Evolutionary conservation across 2,797 vertebrate species (phyloP).

Genomic region (Lithobates sylvaticus): DNA sequence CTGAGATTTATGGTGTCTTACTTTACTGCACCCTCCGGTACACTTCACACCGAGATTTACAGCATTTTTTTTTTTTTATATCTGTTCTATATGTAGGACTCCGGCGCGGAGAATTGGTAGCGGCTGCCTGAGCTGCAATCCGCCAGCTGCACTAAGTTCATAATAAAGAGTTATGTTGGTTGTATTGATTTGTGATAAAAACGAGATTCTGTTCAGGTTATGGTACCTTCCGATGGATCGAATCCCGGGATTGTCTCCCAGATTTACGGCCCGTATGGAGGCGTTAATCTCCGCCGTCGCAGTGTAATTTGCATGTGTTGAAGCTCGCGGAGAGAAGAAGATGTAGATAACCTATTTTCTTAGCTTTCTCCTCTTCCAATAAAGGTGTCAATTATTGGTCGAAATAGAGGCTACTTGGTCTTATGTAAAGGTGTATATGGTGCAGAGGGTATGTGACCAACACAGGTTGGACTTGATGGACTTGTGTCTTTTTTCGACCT

Average conservation of each 20-base stretch:
- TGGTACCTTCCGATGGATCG: neutral
- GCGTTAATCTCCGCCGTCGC: neutral
- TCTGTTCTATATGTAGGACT: slow-evolving; percentile 16
- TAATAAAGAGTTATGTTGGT: slow-evolving; percentile 29
- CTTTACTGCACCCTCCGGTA: slow-evolving; percentile 29
- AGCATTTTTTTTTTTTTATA: neutral
- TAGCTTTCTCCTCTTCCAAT: no score
- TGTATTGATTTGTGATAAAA: slow-evolving; percentile 22
- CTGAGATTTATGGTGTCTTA: slow-evolving; percentile 34
- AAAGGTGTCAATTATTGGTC: no score
- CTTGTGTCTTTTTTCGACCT: no score
- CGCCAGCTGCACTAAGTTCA: neutral
- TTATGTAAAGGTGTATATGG: no score
- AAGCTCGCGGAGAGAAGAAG: neutral
- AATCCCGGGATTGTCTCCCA: neutral
- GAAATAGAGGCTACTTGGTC: no score
- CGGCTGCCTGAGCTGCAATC: neutral
- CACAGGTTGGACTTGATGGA: no score
- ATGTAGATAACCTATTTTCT: no score
- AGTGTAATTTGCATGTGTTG: neutral
- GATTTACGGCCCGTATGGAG: slow-evolving; percentile 18
- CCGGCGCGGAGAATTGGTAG: neutral
- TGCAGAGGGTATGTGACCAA: no score
- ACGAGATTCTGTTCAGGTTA: slow-evolving; percentile 1
- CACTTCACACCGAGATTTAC: slow-evolving; percentile 23